These are phyloP conservation scores for Dendroctonus valens DNA, from an alignment of 1,140 invertebrate genomes.

Conservation along the genomic window DNA sequence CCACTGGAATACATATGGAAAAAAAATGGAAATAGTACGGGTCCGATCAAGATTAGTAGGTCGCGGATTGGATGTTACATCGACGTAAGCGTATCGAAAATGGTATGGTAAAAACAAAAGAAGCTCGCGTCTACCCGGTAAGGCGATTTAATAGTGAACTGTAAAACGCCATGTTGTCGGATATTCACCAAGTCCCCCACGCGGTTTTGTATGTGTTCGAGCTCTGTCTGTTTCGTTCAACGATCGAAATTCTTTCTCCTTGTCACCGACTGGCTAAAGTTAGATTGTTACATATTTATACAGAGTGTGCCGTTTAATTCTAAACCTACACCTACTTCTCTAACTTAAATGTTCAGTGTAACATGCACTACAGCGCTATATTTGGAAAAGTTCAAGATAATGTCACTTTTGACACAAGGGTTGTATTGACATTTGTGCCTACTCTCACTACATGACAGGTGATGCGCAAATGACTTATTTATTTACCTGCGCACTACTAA, in stretches of 20 bases:
- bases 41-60: neutral
- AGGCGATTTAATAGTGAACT: conserved; percentile 24
- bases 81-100: conserved; percentile 23
- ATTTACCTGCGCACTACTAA: too few species aligned
- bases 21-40: neutral
- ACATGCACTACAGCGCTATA: too few species aligned
- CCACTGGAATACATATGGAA: too few species aligned
- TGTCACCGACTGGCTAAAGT: conserved; percentile 4
- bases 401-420: too few species aligned
- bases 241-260: neutral
- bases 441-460: too few species aligned
- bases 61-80: neutral
- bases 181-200: conserved; percentile 18
- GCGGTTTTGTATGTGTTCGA: conserved; percentile 18
- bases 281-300: conserved; percentile 5
- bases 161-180: conserved; percentile 24
- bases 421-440: too few species aligned
- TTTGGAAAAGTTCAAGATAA: too few species aligned
- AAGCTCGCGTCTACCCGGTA: conserved; percentile 16
- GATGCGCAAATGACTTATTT: too few species aligned
- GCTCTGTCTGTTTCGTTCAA: conserved; percentile 6
- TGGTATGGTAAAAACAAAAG: conserved; percentile 15
- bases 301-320: neutral
- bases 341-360: too few species aligned
- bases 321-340: neutral